These are phyloP conservation scores for Channa maculata DNA, from an alignment of 2,113 vertebrate species.

Conservation along the genomic window DNA sequence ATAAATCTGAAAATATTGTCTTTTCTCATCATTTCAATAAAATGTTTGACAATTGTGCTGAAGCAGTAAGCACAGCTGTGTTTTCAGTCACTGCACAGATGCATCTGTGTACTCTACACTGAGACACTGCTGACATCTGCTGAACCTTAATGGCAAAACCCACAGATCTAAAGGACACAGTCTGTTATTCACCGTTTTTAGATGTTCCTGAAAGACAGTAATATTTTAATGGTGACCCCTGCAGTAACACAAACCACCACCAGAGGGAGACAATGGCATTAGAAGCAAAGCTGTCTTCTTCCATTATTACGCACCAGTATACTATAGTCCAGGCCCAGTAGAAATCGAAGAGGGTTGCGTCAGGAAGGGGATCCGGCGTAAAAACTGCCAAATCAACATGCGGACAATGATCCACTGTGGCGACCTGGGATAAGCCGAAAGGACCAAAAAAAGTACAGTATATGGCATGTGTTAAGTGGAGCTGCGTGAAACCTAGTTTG, in stretches of 20 bases:
- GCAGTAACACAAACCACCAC: slow-evolving; percentile 40
- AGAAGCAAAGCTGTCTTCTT: no score
- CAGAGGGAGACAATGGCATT: slow-evolving; percentile 53
- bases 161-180: slow-evolving; percentile 49
- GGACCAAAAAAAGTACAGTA: no score
- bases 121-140: background rate
- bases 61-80: background rate
- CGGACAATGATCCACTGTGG: no score
- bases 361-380: no score
- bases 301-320: no score
- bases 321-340: no score
- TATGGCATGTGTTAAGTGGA: no score
- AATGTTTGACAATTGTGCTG: background rate
- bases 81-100: background rate
- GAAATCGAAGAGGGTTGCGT: no score
- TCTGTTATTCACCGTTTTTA: background rate
- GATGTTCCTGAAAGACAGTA: background rate
- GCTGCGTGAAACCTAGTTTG: no score
- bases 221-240: background rate
- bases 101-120: no score
- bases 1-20: slow-evolving; percentile 88
- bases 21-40: slow-evolving; percentile 24
- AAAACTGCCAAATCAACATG: no score
- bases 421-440: no score
- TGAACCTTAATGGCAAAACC: slow-evolving; percentile 12